phyloP scores from a whole-genome alignment of 2,113 vertebrate genomes.

The Heterocephalus glaber region DNA sequence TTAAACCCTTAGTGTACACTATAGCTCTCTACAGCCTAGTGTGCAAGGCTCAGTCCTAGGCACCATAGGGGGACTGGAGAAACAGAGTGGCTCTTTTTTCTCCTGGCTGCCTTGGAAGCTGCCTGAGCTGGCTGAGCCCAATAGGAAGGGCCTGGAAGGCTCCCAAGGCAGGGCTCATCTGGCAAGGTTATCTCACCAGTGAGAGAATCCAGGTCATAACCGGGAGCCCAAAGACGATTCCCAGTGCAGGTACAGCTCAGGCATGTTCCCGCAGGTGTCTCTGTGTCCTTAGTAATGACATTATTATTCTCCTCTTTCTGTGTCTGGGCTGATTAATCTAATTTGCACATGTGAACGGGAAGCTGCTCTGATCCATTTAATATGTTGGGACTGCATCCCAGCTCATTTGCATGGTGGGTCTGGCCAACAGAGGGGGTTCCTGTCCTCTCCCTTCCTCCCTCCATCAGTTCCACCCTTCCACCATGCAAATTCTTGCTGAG shows the following conservation, averaged over 20 bases:
- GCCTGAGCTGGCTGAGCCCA: not conserved
- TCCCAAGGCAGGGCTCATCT: not conserved
- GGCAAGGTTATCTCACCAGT: not conserved
- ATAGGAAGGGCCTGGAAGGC: not conserved
- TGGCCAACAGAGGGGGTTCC: slow-evolving; percentile 80
- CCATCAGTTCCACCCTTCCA: slow-evolving; percentile 60
- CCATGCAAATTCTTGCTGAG: slow-evolving; percentile 83
- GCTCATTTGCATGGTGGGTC: slow-evolving; percentile 79
- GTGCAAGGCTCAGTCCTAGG: not conserved
- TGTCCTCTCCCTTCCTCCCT: slow-evolving; percentile 57
- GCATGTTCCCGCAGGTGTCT: not conserved
- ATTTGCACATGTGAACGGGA: slow-evolving; percentile 85
- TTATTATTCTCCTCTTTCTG: slow-evolving; percentile 77
- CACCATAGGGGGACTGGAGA: not conserved
- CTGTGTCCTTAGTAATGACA: slow-evolving; percentile 62
- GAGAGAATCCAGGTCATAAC: slow-evolving; percentile 20
- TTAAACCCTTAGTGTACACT: not conserved
- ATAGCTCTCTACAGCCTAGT: not conserved
- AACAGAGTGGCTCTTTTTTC: not conserved
- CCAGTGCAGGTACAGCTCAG: not conserved
- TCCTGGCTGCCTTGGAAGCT: not conserved
- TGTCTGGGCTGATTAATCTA: slow-evolving; percentile 81
- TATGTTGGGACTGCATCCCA: slow-evolving; percentile 76
- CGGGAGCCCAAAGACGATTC: not conserved
- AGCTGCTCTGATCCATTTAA: slow-evolving; percentile 78